Base-by-base conservation (phyloP, 2,797 vertebrate genomes). In the Anabas testudineus region DNA sequence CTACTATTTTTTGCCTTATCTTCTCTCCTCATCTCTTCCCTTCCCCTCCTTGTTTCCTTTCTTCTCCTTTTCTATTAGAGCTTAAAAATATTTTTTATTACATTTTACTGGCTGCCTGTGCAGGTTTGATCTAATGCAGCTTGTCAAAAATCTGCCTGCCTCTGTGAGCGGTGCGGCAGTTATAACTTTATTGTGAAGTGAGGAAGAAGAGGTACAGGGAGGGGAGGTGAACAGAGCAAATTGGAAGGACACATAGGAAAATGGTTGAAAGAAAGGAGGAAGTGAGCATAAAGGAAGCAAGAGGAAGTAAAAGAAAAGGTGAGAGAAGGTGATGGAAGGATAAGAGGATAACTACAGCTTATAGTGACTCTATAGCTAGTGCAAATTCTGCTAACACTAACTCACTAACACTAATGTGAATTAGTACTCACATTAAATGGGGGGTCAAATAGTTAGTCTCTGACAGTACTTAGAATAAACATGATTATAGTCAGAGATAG, bases 71-170 rank as follows among this genome's bases (percentile, higher is more conserved):
- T n/a, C n/a, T n/a, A n/a, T n/a, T n/a, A n/a, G n/a, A n/a, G n/a
- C n/a, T n/a, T 36, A 36, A 36, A 34, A 34, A 36, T 9, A 9
- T 26, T 41, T 71, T 48, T 71, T 60, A 61, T 66, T 26, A 21
- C 30, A 12, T 2, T 57, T 64, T 60, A 32, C 56, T 28, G 39
- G 26, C 45, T 16, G 16, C 46, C 36, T 51, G 43, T 74, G 62
- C 69, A 74, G 79, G 64, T 83, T 75, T 85, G 74, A 84, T 71
- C 37, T 62, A 56, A 68, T 12, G 60, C 48, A 61, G 26, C 61
- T 64, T 61, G 66, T 76, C 65, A 70, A 15, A 54, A 53, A 65
- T 8, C 58, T 22, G n/a, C 55, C 57, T 69, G 67, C 62, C 39
- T 82, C 71, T 45, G 14, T 2, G 36, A 80, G 45, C 63, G 30